Base-by-base conservation (phyloP, 2,113 vertebrate genomes). In the Syngnathus typhle region DNA sequence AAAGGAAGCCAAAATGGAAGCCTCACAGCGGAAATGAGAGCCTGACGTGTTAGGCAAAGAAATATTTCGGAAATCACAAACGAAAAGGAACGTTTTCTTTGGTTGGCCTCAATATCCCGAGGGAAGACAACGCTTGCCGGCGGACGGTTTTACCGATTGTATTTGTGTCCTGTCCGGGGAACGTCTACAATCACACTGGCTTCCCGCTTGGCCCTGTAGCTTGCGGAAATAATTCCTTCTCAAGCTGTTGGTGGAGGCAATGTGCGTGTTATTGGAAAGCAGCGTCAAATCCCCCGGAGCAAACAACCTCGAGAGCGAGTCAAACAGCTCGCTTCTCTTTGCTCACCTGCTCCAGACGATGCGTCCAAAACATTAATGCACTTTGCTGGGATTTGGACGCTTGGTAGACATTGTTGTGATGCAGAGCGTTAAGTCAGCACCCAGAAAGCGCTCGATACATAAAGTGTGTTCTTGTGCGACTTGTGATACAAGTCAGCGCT, bases 221-320 rank as follows among this genome's bases (percentile, higher is more conserved):
- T 82, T 85, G 76, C 77, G 82, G 84, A 84, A 84, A 85, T 82
- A 83, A 88, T 84, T 89, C 83, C 70, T 82, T 79, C 81, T 81
- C 84, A 87, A 83, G 72, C 82, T 76, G 78, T 74, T 84, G 88
- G 83, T 78, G 68, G 73, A 84, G 79, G 82, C 81, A 87, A 80
- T 80, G 85, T 85, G 84, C 73, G 74, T 88, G 83, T 78, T 84
- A 87, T 88, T 87, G 77, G 83, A 87, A 86, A 83, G 65, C 66
- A 76, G 51, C 67, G 64, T 82, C 67, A 73, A 81, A 75, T 85
- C 81, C 75, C 66, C 65, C 21, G 55, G 71, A 71, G 74, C 32
- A 76, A 84, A 86, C 78, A 68, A 64, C 68, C 74, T 65, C 74
- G 46, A 6, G 69, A 77, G 70, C 69, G 82, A 63, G 70, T 74